These are phyloP conservation scores for Amblyopsis rosae DNA, from an alignment of 2,113 vertebrate species.

Conservation along the genomic window DNA sequence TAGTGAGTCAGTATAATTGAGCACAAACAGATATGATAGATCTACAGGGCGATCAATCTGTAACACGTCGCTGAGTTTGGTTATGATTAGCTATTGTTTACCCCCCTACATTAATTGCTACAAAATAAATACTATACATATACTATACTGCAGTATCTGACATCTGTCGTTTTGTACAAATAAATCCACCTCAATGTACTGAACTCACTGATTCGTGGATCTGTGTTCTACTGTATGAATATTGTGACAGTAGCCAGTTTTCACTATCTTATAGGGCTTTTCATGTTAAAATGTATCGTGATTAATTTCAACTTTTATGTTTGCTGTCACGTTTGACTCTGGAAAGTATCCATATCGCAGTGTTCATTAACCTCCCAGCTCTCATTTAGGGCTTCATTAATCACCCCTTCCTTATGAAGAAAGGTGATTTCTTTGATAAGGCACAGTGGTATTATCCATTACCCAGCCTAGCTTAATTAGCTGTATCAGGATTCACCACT, in stretches of 20 bases:
- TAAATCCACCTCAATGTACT: too few species aligned
- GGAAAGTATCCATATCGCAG: slow-evolving; percentile 17
- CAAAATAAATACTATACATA: too few species aligned
- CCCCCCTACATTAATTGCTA: too few species aligned
- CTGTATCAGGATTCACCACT: slow-evolving; percentile 61
- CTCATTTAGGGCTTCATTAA: slow-evolving; percentile 31
- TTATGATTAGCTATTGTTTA: too few species aligned
- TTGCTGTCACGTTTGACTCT: slow-evolving; percentile 30
- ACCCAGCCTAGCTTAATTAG: slow-evolving; percentile 56
- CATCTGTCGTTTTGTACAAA: too few species aligned
- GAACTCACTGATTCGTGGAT: not conserved
- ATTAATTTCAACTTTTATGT: slow-evolving; percentile 1
- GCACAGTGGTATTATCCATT: slow-evolving; percentile 42
- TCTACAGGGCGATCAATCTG: too few species aligned
- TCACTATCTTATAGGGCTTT: slow-evolving; percentile 11
- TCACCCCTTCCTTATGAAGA: slow-evolving; percentile 29
- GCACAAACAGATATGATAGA: too few species aligned
- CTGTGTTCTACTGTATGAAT: not conserved
- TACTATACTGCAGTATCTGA: too few species aligned
- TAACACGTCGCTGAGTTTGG: too few species aligned
- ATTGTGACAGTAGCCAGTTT: not conserved
- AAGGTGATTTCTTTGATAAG: slow-evolving; percentile 45
- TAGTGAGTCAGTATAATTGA: not conserved
- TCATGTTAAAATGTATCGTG: not conserved
- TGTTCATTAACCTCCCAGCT: slow-evolving; percentile 7